phyloP scores from a whole-genome alignment of 2,888 invertebrate genomes.

The Cremastobaeus sp. region DNA sequence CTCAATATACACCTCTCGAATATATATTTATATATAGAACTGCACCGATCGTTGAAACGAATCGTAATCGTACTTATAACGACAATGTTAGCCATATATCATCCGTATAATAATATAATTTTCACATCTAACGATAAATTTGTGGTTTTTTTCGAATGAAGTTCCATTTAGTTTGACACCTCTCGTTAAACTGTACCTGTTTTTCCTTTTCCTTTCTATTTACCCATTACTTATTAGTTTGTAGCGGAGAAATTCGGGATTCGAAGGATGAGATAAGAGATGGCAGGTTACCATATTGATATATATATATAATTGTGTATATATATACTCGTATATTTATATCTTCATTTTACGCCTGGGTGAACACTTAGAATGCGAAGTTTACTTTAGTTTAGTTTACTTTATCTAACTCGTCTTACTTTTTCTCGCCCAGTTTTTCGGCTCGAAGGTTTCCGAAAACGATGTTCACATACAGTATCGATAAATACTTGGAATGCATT shows the following conservation, averaged over 20 bases:
- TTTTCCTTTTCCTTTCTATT: constrained; percentile 24
- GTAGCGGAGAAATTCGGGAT: constrained; percentile 53
- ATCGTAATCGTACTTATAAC: constrained; percentile 74
- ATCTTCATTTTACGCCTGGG: constrained; percentile 66
- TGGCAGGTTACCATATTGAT: constrained; percentile 63
- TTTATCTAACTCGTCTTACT: constrained; percentile 39
- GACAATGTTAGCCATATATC: constrained; percentile 74
- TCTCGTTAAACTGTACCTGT: constrained; percentile 3
- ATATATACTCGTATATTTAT: constrained; percentile 58
- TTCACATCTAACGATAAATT: constrained; percentile 78
- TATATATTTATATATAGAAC: constrained; percentile 61
- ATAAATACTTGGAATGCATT: constrained; percentile 65
- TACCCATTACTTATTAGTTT: constrained; percentile 21
- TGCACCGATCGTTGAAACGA: constrained; percentile 70
- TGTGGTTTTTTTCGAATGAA: constrained; percentile 60
- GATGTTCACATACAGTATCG: constrained; percentile 76
- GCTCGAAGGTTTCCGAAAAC: no score
- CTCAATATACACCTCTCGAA: constrained; percentile 47
- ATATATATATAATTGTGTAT: constrained; percentile 49
- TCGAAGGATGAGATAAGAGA: constrained; percentile 61
- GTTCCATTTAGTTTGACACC: constrained; percentile 9
- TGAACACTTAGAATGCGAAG: constrained; percentile 72
- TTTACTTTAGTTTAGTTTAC: constrained; percentile 57
- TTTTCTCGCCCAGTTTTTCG: constrained; percentile 7
- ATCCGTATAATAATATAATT: constrained; percentile 76